A percentile compares a stretch with the other conserved stretches of the same genome.
These are phyloP conservation scores for Gnatocerus cornutus DNA, from an alignment of 2,888 invertebrate species.

Conservation along the genomic window DNA sequence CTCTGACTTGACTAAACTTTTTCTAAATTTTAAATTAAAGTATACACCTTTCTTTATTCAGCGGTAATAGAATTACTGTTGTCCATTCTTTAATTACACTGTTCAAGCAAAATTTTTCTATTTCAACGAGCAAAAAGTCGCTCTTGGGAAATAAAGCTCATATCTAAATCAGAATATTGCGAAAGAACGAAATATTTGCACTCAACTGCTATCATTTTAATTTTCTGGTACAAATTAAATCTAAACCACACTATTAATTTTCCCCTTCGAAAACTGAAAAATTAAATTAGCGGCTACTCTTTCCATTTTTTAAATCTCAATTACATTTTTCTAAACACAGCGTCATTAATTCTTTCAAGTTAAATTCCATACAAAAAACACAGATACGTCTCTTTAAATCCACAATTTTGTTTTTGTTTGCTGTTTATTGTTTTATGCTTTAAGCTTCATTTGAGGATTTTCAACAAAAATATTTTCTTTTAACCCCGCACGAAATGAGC, in stretches of 20 bases:
- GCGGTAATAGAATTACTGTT: conserved; percentile 42
- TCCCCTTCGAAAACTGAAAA: not conserved
- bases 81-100: conserved; percentile 38
- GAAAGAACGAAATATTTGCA: conserved; percentile 9
- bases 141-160: conserved; percentile 26
- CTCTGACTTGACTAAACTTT: conserved; percentile 39
- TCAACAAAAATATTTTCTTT: conserved; percentile 23
- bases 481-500: conserved; percentile 3
- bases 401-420: conserved; percentile 17
- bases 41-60: conserved; percentile 44
- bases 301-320: no score
- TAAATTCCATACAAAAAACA: conserved; percentile 7
- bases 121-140: conserved; percentile 31
- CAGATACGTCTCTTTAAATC: conserved; percentile 1
- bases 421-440: conserved; percentile 24
- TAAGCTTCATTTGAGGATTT: conserved; percentile 26
- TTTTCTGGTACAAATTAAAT: not conserved
- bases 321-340: not conserved
- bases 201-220: not conserved
- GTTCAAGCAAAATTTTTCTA: conserved; percentile 29
- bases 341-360: not conserved
- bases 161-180: conserved; percentile 13
- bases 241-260: not conserved
- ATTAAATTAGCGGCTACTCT: no score
- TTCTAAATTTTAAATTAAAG: conserved; percentile 43